A percentile compares a stretch with the other conserved stretches of the same genome.
phyloP scores from a whole-genome alignment of 2,797 vertebrate species.

The Manis javanica region DNA sequence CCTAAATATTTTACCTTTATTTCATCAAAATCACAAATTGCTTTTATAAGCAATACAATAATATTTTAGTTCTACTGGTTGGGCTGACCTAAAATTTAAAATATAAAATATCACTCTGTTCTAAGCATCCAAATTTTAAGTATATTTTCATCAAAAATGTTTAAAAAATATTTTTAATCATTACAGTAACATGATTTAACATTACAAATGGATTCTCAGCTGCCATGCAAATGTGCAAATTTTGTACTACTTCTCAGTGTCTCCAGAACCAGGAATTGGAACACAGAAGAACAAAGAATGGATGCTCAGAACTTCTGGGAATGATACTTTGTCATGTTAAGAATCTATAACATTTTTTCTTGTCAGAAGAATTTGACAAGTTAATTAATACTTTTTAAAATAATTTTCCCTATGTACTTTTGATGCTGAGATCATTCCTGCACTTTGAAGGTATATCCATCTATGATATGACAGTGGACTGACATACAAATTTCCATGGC shows the following conservation, averaged over 20 bases:
- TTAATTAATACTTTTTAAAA: not conserved
- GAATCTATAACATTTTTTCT: not conserved
- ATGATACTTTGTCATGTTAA: not conserved
- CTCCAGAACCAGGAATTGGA: not conserved
- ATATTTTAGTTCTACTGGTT: not conserved
- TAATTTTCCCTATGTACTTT: not conserved
- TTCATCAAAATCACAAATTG: not conserved
- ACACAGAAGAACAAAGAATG: not conserved
- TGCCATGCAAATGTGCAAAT: not conserved
- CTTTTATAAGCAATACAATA: not conserved
- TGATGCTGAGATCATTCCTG: not conserved
- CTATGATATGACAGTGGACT: not conserved
- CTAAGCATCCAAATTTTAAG: not conserved
- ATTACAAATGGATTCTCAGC: not conserved
- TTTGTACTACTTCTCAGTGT: not conserved
- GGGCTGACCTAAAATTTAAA: not conserved
- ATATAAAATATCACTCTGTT: not conserved
- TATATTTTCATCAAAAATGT: slow-evolving; percentile 10
- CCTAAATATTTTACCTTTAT: slow-evolving; percentile 2
- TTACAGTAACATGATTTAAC: not conserved
- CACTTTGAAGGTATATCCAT: not conserved
- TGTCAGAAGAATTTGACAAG: not conserved
- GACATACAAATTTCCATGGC: not conserved
- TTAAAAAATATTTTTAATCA: not conserved
- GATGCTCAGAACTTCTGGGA: not conserved